Evolutionary conservation across 2,888 invertebrate genomes (phyloP), one percentile per base, ranked within the genome.

Genomic region (Chloromyia formosa): DNA sequence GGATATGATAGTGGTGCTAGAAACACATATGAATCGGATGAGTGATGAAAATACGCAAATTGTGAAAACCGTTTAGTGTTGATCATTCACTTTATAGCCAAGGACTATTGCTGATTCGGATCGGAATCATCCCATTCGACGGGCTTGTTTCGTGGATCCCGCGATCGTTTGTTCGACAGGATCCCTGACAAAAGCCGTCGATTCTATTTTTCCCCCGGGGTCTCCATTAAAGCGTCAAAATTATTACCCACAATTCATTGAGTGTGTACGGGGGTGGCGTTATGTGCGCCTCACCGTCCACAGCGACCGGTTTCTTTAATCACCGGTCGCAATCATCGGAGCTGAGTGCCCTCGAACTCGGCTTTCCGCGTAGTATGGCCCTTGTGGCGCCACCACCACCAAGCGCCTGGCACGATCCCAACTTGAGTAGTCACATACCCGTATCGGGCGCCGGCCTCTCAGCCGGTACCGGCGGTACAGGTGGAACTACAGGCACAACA

Each of bases 361-460:
- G 86, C 53, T 85, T 86, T 78, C 84, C 86, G 75, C 83, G 86
- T 56, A 84, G 84, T 78, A 90, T 90, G 89, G 88, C 89, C 78
- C 83, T 90, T 79, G 89, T 89, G 79, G 89, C 88, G 79, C 88
- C 88, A 80, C 89, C 89, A 80, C 86, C 86, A 77, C 86, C 84
- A 69, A 84, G 84, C 68, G 84, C 85, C 77, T 89, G 89, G 89
- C 88, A 89, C 78, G 89, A 89, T 84, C 88, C 90, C 66, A 85
- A 83, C 76, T 78, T 86, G 69, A 83, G 83, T 73, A 82, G 84
- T 69, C 85, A 85, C 79, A 81, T 85, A 80, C 85, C 87, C 81
- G 86, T 90, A 69, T 82, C 84, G 40, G 79, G 81, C 74, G 80
- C 81, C 76, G 78, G 79, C 58, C 85, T 88, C 83, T 87, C 88